Evolutionary conservation across 2,888 invertebrate genomes (phyloP), one percentile per base, ranked within the genome.

Genomic region (Drosophila tanythrix): DNA sequence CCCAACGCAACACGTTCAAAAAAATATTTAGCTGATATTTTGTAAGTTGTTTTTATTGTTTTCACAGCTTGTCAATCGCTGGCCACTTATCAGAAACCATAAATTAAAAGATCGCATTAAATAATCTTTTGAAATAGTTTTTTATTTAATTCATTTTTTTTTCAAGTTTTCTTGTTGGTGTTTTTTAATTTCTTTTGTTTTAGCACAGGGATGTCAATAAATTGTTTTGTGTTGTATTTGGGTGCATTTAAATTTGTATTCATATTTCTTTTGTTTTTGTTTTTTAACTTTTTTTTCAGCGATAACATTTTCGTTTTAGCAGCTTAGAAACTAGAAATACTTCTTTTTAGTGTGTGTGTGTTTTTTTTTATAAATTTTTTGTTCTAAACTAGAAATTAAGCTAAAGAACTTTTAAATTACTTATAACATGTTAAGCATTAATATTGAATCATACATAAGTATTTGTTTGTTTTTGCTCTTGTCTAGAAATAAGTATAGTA

Each of bases 281-380:
- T 61, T 48, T 65, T 66, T 46, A 58, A 67, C 64, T 63, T 59
- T 76, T 51, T 68, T 65, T 68, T 55, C 25, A 72, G 71, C 40
- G 52, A 73, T 76, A 83, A 81, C 81, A 76, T 70, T 76, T 76
- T 63, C 60, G 57, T 73, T 82, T 73, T 74, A 51, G 58, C 63
- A 57, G 40, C 87, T 87, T 87, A 87, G 21, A 60, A 78, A 80
- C 87, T 90, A 90, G 80, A 89, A 86, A 87, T 87, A 87, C 87
- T 87, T 89, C 58, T 56, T 74, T 74, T 64, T 67, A 88, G 86
- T 86, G 58, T 38, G 27, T 27, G 58, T 38, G 27, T 27, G n/a
- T n/a, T 60, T 64, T 55, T 63, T 60, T 62, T 73, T 63, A 52
- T 46, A 25, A 18, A 8, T 38, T 46, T 62, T 50, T 68, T 65